Evolutionary conservation across 2,888 invertebrate genomes (phyloP).

Genomic region (Norana najaformis): DNA sequence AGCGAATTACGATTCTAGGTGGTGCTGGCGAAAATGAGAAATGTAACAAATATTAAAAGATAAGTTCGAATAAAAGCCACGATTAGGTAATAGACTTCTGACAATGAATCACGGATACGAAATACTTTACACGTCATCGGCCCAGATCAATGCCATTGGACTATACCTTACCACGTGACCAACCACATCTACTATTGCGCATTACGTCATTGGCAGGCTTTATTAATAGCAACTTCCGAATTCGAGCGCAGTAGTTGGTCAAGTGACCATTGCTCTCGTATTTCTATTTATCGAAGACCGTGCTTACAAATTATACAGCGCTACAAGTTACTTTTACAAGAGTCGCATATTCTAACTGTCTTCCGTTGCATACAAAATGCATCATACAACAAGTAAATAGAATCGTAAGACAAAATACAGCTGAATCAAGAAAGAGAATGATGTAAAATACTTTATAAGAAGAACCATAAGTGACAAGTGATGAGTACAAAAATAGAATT

Average conservation of each 20-base stretch:
- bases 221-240: not conserved
- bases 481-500: no score
- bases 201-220: not conserved
- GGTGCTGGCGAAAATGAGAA: conserved; percentile 19
- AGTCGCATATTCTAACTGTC: not conserved
- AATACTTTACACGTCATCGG: conserved; percentile 31
- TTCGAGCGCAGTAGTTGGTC: not conserved
- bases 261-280: not conserved
- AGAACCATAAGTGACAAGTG: no score
- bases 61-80: not conserved
- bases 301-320: not conserved
- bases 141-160: conserved; percentile 18
- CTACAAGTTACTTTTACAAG: not conserved
- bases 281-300: not conserved
- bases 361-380: not conserved
- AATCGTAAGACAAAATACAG: not conserved
- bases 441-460: not conserved
- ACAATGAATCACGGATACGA: conserved; percentile 26
- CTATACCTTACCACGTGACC: conserved; percentile 26
- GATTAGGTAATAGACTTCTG: conserved; percentile 19
- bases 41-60: not conserved
- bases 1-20: not conserved
- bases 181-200: not conserved
- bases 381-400: not conserved
- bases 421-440: no score